Base-by-base conservation (phyloP, 2,888 invertebrate genomes). In the Ferdinandea cuprea region DNA sequence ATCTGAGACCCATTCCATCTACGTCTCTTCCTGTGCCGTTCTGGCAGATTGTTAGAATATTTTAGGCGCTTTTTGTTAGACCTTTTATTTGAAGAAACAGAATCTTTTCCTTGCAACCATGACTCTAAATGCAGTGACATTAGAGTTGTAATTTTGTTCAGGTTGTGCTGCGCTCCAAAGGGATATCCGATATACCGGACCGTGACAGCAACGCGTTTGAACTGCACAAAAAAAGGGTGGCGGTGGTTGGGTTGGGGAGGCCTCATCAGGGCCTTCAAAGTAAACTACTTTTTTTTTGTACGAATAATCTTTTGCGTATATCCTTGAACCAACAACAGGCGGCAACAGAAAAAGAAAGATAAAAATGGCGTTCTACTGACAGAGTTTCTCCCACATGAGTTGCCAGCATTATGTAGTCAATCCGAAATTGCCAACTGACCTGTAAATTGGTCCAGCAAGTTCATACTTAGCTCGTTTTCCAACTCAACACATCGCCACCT, bases 391-490 rank as follows among this genome's bases (percentile, higher is more conserved):
- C n/a, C 46, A 69, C 42, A 72, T 25, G 44, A 78, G 48, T 9
- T 32, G 35, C 32, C 11, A 54, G 19, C 40, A 63, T 42, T 35
- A 30, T 19, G 42, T 7, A 28, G 50, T 35, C 37, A 21, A 35
- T 17, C 15, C 30, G 50, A 81, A 72, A 81, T 83, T 83, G 83
- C 78, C 73, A 78, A 83, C 72, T 83, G 83, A 77, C 83, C 83
- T 83, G 83, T 78, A 58, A 83, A 83, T 46, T 66, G 56, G 59
- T 83, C 58, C 50, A 54, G 21, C 44, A 50, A 59, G 6, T 63
- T 69, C 6, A 15, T 46, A 30, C 61, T 63, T 54, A 17, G 59
- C 54, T 19, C 30, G 28, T 59, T 44, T 68, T 63, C 63, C 37
- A 58, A 68, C 52, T 72, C 44, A 56, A 35, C 48, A 66, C 65